phyloP scores from a whole-genome alignment of 2,113 vertebrate genomes.

The Sprattus sprattus region DNA sequence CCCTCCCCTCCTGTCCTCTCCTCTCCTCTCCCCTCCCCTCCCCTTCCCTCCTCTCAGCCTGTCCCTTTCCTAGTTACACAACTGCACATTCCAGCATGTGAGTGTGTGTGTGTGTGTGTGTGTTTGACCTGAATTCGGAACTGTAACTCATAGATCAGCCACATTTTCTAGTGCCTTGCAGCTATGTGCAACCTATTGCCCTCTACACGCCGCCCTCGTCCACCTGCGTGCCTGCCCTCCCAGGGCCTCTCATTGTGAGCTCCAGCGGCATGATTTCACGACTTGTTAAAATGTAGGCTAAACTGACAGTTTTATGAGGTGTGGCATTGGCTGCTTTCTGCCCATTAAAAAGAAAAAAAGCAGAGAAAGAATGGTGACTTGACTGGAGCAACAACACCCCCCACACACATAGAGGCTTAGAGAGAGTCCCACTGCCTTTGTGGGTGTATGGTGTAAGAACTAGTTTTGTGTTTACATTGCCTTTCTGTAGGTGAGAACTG shows the following conservation, averaged over 20 bases:
- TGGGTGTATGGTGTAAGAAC: background rate
- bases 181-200: background rate
- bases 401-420: background rate
- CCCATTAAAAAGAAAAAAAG: background rate
- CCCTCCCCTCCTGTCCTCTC: background rate
- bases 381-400: conserved; percentile 46
- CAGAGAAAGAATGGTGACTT: conserved; percentile 23
- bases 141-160: conserved; percentile 16
- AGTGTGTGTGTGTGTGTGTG: background rate
- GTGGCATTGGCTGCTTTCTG: conserved; percentile 46
- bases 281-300: conserved; percentile 28
- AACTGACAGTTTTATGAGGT: conserved; percentile 42
- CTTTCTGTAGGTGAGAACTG: background rate
- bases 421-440: background rate
- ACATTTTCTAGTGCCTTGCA: conserved; percentile 11
- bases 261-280: background rate
- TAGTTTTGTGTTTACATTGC: background rate
- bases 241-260: background rate
- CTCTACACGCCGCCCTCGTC: background rate
- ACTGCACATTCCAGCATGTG: conserved; percentile 27
- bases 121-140: conserved; percentile 19
- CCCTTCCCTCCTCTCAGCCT: background rate
- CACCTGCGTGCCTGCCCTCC: background rate
- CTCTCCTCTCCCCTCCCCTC: background rate
- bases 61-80: conserved; percentile 30